A percentile compares a stretch with the other conserved stretches of the same genome.
These are phyloP conservation scores for Callocephalon fimbriatum DNA, from an alignment of 2,113 vertebrate species.

Conservation along the genomic window DNA sequence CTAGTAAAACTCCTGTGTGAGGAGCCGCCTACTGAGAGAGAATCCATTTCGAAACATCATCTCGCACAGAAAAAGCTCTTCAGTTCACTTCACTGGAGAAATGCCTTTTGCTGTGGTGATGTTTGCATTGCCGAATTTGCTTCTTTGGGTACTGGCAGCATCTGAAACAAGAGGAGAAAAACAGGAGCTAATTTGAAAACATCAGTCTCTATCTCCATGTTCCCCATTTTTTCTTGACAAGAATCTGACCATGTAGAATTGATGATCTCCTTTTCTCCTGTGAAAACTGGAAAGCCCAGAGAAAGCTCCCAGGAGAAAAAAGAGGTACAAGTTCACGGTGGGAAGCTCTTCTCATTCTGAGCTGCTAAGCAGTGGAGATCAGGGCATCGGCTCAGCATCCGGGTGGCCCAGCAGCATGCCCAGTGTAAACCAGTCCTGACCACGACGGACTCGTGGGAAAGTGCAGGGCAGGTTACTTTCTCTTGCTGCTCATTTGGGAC, in stretches of 20 bases:
- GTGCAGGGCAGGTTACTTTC: not conserved
- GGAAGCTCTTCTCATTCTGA: not conserved
- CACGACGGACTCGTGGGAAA: accelerated
- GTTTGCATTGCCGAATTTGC: not conserved
- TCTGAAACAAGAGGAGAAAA: not conserved
- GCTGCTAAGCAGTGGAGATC: not conserved
- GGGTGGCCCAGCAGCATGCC: not conserved
- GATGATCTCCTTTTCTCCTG: not conserved
- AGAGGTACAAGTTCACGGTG: too few species aligned
- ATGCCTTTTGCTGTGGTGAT: not conserved
- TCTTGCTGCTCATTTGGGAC: not conserved
- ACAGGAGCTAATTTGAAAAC: not conserved
- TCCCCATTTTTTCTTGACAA: not conserved
- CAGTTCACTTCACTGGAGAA: not conserved
- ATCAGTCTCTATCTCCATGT: not conserved
- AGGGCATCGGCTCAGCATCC: not conserved
- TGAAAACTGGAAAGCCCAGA: not conserved
- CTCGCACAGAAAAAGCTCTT: not conserved
- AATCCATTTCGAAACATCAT: not conserved
- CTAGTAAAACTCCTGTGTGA: accelerated
- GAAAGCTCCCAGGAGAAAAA: not conserved
- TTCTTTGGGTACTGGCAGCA: not conserved
- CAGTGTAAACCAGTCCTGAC: not conserved
- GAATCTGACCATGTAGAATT: not conserved
- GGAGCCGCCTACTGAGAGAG: not conserved